Evolutionary conservation across 2,888 invertebrate species (phyloP).

Genomic region (Catotricha subobsoleta): DNA sequence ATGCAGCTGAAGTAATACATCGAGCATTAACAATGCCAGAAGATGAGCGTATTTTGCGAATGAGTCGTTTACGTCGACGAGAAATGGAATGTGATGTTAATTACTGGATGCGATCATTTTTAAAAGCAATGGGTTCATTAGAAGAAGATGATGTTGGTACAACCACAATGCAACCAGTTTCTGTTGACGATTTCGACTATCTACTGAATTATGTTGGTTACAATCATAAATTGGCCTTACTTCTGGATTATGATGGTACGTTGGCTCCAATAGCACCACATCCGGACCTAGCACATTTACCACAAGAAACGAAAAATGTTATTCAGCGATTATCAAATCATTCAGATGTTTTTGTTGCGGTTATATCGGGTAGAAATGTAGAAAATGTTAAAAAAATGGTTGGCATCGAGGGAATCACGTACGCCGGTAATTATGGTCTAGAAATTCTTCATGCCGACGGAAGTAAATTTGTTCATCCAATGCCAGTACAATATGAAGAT

Average conservation of each 20-base stretch:
- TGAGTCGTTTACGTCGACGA: slow-evolving; percentile 65
- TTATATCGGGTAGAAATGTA: slow-evolving; percentile 72
- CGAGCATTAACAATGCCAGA: slow-evolving; percentile 79
- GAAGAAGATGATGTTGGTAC: slow-evolving; percentile 69
- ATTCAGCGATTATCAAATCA: slow-evolving; percentile 66
- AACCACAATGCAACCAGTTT: slow-evolving; percentile 76
- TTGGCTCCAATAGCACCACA: slow-evolving; percentile 77
- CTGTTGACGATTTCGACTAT: slow-evolving; percentile 78
- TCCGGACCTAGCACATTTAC: slow-evolving; percentile 72
- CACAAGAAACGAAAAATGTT: slow-evolving; percentile 68
- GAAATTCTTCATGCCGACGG: slow-evolving; percentile 82
- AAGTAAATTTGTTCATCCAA: slow-evolving; percentile 77
- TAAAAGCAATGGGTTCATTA: slow-evolving; percentile 72
- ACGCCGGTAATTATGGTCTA: slow-evolving; percentile 76
- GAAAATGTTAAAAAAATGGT: slow-evolving; percentile 82
- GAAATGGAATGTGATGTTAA: slow-evolving; percentile 72
- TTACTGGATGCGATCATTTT: slow-evolving; percentile 75
- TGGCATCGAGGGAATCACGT: slow-evolving; percentile 77
- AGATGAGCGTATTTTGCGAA: slow-evolving; percentile 67
- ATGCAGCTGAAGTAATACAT: slow-evolving; percentile 72
- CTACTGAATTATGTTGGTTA: slow-evolving; percentile 72
- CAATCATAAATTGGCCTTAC: slow-evolving; percentile 63
- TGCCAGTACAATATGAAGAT: slow-evolving; percentile 68
- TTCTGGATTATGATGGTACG: slow-evolving; percentile 78
- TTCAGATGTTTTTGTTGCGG: slow-evolving; percentile 72